A percentile compares a stretch with the other conserved stretches of the same genome.
Evolutionary conservation across 2,888 invertebrate genomes (phyloP).

Genomic region (Chironomus tentans): DNA sequence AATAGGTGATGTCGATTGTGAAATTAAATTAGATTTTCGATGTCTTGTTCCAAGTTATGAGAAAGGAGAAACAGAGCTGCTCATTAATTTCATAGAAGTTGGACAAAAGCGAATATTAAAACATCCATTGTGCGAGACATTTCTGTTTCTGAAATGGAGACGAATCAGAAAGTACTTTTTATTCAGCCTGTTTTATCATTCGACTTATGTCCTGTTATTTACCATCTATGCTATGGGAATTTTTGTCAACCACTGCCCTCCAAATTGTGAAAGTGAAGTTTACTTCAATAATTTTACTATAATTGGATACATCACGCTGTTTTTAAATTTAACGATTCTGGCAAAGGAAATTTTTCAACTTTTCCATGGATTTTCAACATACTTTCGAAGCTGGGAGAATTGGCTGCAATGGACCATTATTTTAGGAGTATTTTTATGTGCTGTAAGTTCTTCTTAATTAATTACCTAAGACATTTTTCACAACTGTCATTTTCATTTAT

Average conservation of each 20-base stretch:
- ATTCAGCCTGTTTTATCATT: conserved; percentile 66
- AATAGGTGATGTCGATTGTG: conserved; percentile 77
- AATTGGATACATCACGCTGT: conserved; percentile 51
- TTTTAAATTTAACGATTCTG: conserved; percentile 54
- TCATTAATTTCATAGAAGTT: conserved; percentile 66
- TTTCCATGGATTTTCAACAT: conserved; percentile 60
- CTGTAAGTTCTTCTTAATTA: conserved; percentile 46
- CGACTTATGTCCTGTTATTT: conserved; percentile 63
- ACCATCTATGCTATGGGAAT: conserved; percentile 61
- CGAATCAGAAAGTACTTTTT: conserved; percentile 73
- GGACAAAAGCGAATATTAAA: conserved; percentile 69
- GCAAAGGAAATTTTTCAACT: conserved; percentile 57
- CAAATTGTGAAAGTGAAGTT: conserved; percentile 31
- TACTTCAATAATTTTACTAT: conserved; percentile 34
- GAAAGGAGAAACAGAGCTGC: conserved; percentile 59
- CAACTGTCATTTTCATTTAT: too few species aligned
- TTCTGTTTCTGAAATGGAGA: conserved; percentile 74
- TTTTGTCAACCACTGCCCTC: conserved; percentile 36
- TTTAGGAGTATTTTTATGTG: conserved; percentile 58
- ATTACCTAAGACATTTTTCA: too few species aligned
- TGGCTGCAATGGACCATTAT: conserved; percentile 75
- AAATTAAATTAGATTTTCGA: conserved; percentile 58
- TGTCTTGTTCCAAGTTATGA: conserved; percentile 52
- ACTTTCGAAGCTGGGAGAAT: conserved; percentile 74
- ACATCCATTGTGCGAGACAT: conserved; percentile 78